Percentiles rank a stretch among this genome's conserved stretches.
Conservation (phyloP, 2,797 vertebrate species). For the Rhinophrynus dorsalis region DNA sequence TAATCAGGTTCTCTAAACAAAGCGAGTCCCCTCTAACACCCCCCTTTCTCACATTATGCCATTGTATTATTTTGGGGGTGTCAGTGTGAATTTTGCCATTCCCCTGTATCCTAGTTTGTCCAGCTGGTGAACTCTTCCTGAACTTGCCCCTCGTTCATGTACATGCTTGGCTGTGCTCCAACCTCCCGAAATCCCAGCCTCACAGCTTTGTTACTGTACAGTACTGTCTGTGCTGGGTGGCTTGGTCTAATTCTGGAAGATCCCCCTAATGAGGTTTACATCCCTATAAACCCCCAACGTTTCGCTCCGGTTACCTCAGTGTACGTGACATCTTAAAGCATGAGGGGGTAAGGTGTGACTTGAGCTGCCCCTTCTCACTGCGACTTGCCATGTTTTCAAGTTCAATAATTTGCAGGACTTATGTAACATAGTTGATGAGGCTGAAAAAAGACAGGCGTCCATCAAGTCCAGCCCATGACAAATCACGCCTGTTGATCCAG, state of each 20-base stretch:
- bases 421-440: no score
- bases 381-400: no score
- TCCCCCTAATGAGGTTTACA: neutral
- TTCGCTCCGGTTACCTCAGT: neutral
- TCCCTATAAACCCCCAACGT: conserved; percentile 13
- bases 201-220: neutral
- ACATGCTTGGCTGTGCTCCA: neutral
- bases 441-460: no score
- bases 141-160: neutral
- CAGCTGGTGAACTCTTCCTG: neutral
- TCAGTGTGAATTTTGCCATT: neutral
- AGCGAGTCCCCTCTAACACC: neutral
- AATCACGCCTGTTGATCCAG: no score
- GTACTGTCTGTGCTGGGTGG: neutral
- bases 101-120: neutral
- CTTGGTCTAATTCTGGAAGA: neutral
- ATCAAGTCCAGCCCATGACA: no score
- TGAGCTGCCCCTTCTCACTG: neutral
- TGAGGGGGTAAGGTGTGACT: neutral
- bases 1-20: no score
- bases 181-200: neutral
- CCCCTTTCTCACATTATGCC: neutral
- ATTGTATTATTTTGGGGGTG: neutral
- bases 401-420: no score
- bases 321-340: neutral